These are phyloP conservation scores for Caiman crocodilus DNA, from an alignment of 2,797 vertebrate species.

Conservation along the genomic window DNA sequence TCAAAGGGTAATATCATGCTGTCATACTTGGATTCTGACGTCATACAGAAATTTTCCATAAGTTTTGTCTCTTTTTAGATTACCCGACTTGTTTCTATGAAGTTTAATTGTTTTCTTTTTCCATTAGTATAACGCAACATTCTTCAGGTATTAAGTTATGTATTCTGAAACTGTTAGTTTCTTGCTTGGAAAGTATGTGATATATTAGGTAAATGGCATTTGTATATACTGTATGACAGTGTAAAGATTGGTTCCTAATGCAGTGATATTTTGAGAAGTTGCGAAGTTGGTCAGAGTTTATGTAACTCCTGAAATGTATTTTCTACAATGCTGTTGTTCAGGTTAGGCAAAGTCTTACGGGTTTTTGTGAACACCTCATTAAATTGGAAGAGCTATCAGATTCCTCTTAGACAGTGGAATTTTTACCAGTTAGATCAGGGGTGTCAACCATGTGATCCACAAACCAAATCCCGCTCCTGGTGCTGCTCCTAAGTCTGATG, in stretches of 20 bases:
- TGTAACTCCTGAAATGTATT: neutral
- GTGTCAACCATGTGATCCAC: too few relatives aligned
- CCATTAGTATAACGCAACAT: neutral
- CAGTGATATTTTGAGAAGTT: neutral
- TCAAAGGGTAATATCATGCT: neutral
- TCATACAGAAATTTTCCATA: neutral
- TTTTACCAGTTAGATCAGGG: neutral
- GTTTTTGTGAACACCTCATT: neutral
- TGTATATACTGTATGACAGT: neutral
- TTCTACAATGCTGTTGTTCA: neutral
- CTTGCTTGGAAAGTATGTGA: neutral
- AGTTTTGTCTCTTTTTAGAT: neutral
- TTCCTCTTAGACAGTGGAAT: neutral
- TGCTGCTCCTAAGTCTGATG: too few relatives aligned
- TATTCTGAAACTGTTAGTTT: neutral
- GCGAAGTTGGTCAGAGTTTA: neutral
- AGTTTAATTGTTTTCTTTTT: neutral
- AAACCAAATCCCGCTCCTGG: too few relatives aligned
- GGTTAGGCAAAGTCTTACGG: neutral
- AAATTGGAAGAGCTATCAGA: neutral
- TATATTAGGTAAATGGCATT: neutral
- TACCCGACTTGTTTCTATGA: neutral
- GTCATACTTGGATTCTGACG: rapidly evolving
- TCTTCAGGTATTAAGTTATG: rapidly evolving
- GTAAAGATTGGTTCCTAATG: neutral